Conservation (phyloP, 2,888 invertebrate genomes). For the Auanema freiburgensis region DNA sequence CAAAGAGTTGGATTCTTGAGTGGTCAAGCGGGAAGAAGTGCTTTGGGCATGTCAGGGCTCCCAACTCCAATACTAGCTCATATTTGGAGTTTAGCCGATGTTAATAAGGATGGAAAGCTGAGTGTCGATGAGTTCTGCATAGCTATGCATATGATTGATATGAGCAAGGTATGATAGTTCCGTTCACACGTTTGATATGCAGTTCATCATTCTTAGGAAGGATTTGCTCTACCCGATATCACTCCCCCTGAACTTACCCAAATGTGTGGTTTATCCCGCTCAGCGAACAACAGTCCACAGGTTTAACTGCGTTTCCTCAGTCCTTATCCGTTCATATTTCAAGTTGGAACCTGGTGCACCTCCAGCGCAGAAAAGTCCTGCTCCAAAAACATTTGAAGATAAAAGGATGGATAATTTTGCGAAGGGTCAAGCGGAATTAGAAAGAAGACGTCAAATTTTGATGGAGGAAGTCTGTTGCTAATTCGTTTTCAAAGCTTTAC, state of each 20-base stretch:
- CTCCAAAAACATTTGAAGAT: slow-evolving; percentile 76
- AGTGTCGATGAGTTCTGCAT: slow-evolving; percentile 96
- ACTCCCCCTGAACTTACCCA: slow-evolving; percentile 75
- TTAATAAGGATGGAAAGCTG: slow-evolving; percentile 86
- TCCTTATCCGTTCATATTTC: neutral
- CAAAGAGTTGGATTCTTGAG: slow-evolving; percentile 50
- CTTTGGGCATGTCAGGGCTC: slow-evolving; percentile 88
- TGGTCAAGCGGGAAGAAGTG: slow-evolving; percentile 64
- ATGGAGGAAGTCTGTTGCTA: slow-evolving; percentile 86
- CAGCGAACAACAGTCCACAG: slow-evolving; percentile 41
- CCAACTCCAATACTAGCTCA: slow-evolving; percentile 88
- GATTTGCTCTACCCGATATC: slow-evolving; percentile 81
- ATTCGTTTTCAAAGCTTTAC: slow-evolving; percentile 74
- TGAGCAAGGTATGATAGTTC: slow-evolving; percentile 52
- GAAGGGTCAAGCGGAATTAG: slow-evolving; percentile 94
- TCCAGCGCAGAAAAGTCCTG: slow-evolving; percentile 57
- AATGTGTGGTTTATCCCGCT: slow-evolving; percentile 41
- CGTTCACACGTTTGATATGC: neutral
- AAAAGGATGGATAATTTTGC: slow-evolving; percentile 95
- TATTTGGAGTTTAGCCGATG: slow-evolving; percentile 90
- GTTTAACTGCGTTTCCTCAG: neutral
- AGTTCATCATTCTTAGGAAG: slow-evolving; percentile 77
- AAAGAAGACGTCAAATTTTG: slow-evolving; percentile 83
- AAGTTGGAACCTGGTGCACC: slow-evolving; percentile 32
- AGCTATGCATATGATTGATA: slow-evolving; percentile 91